Evolutionary conservation across 2,888 invertebrate genomes (phyloP).

Genomic region (Thecophora atra): DNA sequence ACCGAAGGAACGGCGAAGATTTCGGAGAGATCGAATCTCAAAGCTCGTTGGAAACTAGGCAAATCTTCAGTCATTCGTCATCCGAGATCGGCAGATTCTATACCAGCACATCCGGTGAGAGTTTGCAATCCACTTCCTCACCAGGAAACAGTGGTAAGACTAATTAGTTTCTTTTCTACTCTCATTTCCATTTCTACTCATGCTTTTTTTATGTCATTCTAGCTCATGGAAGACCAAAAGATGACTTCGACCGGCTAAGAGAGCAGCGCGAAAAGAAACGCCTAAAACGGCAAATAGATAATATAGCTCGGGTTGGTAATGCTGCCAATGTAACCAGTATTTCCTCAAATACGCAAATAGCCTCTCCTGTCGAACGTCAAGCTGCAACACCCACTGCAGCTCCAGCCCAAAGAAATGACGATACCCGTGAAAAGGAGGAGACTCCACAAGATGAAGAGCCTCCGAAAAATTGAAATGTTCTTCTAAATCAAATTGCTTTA

Average conservation of each 20-base stretch:
- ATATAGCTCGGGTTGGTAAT: constrained; percentile 8
- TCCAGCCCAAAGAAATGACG: no score
- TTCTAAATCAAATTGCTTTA: no score
- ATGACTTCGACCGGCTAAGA: constrained; percentile 42
- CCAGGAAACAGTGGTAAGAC: neutral
- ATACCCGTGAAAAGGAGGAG: no score
- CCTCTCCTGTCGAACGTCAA: neutral
- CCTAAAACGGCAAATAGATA: constrained; percentile 25
- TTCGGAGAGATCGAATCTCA: neutral
- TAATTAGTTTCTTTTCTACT: no score
- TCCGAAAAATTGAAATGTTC: no score
- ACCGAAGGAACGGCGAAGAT: neutral
- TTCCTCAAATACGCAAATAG: neutral
- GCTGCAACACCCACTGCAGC: neutral
- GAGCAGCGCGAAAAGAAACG: constrained; percentile 37
- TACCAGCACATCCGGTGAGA: constrained; percentile 14
- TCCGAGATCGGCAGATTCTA: neutral
- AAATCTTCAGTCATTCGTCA: constrained; percentile 9
- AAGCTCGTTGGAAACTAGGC: neutral
- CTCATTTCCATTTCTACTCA: no score
- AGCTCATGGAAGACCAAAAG: neutral
- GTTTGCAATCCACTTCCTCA: neutral
- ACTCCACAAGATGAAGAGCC: no score
- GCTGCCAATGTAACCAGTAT: neutral
- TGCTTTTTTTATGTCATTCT: neutral